phyloP scores from a whole-genome alignment of 2,888 invertebrate genomes.

The Troides oblongomaculatus region DNA sequence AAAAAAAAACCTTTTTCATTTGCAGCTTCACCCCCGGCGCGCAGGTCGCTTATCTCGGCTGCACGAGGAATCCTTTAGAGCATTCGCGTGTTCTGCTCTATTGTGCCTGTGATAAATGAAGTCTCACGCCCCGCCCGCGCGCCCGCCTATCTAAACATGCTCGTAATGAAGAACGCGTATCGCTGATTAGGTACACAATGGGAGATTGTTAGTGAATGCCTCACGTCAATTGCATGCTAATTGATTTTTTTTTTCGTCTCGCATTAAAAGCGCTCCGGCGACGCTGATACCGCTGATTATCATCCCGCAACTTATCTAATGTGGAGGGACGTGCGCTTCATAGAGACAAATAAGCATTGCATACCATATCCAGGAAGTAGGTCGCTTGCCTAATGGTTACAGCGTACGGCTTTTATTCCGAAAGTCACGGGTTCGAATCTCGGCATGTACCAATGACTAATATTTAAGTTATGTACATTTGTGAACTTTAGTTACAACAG shows the following conservation, averaged over 20 bases:
- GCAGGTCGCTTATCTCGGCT: slow-evolving; percentile 22
- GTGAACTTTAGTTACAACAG: no score
- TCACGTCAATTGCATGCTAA: slow-evolving; percentile 23
- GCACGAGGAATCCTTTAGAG: slow-evolving; percentile 27
- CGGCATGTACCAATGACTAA: no score
- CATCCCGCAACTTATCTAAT: no score
- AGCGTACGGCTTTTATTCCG: no score
- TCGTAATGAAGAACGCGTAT: slow-evolving; percentile 20
- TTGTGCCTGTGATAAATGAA: slow-evolving; percentile 26
- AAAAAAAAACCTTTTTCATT: slow-evolving; percentile 15
- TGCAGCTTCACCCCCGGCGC: slow-evolving; percentile 15
- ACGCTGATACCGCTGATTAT: no score
- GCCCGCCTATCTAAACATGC: slow-evolving; percentile 22
- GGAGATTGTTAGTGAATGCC: slow-evolving; percentile 11
- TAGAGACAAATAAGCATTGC: no score
- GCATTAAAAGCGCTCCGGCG: no score
- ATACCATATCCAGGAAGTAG: no score
- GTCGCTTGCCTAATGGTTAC: no score
- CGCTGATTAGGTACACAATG: slow-evolving; percentile 27
- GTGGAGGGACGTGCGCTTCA: no score
- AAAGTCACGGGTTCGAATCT: no score
- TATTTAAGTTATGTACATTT: no score
- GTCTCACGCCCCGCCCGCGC: slow-evolving; percentile 18
- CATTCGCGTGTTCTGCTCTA: slow-evolving; percentile 26
- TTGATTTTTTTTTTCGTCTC: background rate